phyloP scores from a whole-genome alignment of 2,888 invertebrate genomes.

The Cetonia aurata region DNA sequence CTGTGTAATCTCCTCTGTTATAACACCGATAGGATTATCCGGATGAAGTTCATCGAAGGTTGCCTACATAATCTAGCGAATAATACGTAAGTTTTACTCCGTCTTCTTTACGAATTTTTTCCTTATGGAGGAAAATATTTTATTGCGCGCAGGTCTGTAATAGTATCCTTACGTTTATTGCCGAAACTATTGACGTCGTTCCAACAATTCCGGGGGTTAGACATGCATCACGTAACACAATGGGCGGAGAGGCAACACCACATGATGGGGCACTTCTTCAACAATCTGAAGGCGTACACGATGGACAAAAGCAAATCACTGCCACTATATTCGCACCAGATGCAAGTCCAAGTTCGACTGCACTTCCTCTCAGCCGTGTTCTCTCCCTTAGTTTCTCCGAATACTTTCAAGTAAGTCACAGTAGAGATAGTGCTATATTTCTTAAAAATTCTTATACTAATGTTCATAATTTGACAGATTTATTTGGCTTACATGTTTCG shows the following conservation, averaged over 20 bases:
- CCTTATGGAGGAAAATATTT: too few relatives aligned
- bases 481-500: too few relatives aligned
- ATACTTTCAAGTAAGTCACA: slow-evolving; percentile 78
- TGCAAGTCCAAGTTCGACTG: slow-evolving; percentile 90
- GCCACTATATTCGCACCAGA: slow-evolving; percentile 79
- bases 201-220: slow-evolving; percentile 88
- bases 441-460: too few relatives aligned
- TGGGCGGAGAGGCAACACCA: slow-evolving; percentile 94
- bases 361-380: slow-evolving; percentile 94
- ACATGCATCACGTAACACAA: slow-evolving; percentile 88
- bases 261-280: slow-evolving; percentile 94
- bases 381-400: slow-evolving; percentile 90
- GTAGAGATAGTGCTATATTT: slow-evolving; percentile 3
- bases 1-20: slow-evolving; percentile 90
- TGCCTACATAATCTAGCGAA: slow-evolving; percentile 90
- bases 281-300: slow-evolving; percentile 84
- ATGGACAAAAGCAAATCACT: slow-evolving; percentile 62
- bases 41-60: slow-evolving; percentile 95
- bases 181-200: slow-evolving; percentile 94
- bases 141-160: slow-evolving; percentile 92
- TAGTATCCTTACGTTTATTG: slow-evolving; percentile 87
- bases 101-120: slow-evolving; percentile 10
- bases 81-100: slow-evolving; percentile 73
- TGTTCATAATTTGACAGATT: too few relatives aligned
- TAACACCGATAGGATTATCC: slow-evolving; percentile 88